phyloP scores from a whole-genome alignment of 2,888 invertebrate species.

The Drosophila suboccidentalis region DNA sequence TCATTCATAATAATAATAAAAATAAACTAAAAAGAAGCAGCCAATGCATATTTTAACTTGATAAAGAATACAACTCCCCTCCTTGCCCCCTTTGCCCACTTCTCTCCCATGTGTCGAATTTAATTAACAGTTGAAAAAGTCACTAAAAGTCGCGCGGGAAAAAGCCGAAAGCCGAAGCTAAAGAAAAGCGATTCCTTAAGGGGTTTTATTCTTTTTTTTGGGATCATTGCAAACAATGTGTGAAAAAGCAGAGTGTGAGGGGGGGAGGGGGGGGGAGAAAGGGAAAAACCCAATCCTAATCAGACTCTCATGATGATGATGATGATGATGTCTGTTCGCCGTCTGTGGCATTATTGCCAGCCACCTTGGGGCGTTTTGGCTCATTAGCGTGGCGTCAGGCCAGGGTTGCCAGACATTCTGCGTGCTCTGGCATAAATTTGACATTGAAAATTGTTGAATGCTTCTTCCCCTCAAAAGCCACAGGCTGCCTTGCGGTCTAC shows the following conservation, averaged over 20 bases:
- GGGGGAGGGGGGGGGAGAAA: conserved; percentile 6
- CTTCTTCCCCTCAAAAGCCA: conserved; percentile 30
- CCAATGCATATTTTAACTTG: conserved; percentile 60
- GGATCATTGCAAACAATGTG: conserved; percentile 61
- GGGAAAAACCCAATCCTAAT: conserved; percentile 4
- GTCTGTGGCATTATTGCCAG: conserved; percentile 62
- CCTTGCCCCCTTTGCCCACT: no score
- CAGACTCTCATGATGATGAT: background rate
- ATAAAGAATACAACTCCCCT: conserved; percentile 13
- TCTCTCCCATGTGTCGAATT: conserved; percentile 63
- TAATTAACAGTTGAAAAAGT: conserved; percentile 73
- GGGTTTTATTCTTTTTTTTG: conserved; percentile 12
- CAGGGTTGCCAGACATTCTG: conserved; percentile 64
- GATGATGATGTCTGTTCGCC: conserved; percentile 49
- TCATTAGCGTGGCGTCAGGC: conserved; percentile 73
- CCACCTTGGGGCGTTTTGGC: conserved; percentile 82
- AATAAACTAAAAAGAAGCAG: conserved; percentile 2
- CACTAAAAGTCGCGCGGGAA: conserved; percentile 43
- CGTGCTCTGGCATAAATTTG: conserved; percentile 82
- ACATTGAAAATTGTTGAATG: conserved; percentile 75
- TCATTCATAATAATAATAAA: conserved; percentile 35
- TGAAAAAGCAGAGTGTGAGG: conserved; percentile 43
- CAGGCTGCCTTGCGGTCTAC: conserved; percentile 20
- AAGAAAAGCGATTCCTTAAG: conserved; percentile 24
- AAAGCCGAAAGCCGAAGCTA: no score